Conservation (phyloP, 2,113 vertebrate genomes). For the Ptychochromis oligacanthus region DNA sequence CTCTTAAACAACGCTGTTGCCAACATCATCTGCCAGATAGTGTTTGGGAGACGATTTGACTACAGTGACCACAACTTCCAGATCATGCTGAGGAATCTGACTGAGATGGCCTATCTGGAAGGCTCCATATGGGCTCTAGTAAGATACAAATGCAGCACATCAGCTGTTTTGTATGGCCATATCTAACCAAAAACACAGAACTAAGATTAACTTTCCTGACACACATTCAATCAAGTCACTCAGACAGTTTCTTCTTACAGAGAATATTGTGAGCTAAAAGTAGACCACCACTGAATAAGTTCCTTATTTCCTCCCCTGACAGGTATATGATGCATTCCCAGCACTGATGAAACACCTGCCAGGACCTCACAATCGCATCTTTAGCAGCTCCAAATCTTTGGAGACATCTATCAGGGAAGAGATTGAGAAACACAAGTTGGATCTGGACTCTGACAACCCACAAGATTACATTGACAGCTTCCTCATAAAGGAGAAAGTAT, state of each 20-base stretch:
- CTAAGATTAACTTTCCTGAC: too few relatives aligned
- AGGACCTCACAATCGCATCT: conserved; percentile 81
- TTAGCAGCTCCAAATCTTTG: conserved; percentile 66
- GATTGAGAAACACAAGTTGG: conserved; percentile 80
- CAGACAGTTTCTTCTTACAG: not conserved
- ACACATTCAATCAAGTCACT: too few relatives aligned
- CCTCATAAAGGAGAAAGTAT: conserved; percentile 82
- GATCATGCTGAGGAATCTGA: conserved; percentile 80
- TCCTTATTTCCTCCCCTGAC: conserved; percentile 1
- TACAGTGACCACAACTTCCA: conserved; percentile 83
- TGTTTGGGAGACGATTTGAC: conserved; percentile 86
- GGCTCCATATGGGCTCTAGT: conserved; percentile 81
- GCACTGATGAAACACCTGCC: conserved; percentile 81
- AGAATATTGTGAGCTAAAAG: not conserved
- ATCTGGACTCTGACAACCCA: conserved; percentile 78
- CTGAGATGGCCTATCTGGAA: conserved; percentile 73
- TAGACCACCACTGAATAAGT: not conserved
- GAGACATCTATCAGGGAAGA: conserved; percentile 62
- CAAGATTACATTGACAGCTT: conserved; percentile 87
- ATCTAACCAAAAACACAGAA: not conserved
- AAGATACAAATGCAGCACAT: conserved; percentile 22
- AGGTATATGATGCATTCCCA: conserved; percentile 85
- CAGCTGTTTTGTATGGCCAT: not conserved
- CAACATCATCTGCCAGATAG: conserved; percentile 88
- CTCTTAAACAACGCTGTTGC: conserved; percentile 86